Base-by-base conservation (phyloP, 2,797 vertebrate species). In the Sebastes nivosus region DNA sequence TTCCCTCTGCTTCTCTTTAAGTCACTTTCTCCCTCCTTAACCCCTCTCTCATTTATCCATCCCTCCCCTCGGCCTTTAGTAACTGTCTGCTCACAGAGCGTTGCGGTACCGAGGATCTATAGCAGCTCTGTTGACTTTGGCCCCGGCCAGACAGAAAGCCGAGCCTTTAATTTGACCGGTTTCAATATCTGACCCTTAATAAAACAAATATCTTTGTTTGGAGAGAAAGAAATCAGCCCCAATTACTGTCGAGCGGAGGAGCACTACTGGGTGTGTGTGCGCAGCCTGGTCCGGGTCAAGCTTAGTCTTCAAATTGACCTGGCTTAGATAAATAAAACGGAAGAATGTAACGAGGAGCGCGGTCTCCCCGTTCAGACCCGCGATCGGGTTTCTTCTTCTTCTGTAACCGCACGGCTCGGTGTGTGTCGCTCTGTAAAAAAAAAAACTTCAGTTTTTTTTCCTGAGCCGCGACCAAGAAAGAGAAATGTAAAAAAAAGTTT, bases 121-220 rank as follows among this genome's bases (percentile, higher is more conserved):
- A 87, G 89, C 90, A 89, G 89, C 80, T 79, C 75, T 94, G 91
- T 94, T 94, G 92, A 92, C 86, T 91, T 94, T 94, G 93, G 93
- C 90, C 69, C 24, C 3, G 1, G 20, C 63, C 87, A 83, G 82
- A 84, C 82, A 79, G 93, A 92, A 93, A 93, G 82, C 70, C 2
- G 82, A 93, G 87, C 90, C 91, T 93, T 92, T 94, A 91, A 93
- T 93, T 93, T 84, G 87, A 89, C 94, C 94, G 92, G 91, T 92
- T 95, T 95, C 90, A 94, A 95, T 95, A 94, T 95, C 93, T 94
- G 94, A 93, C 86, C 89, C 90, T 93, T 95, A 95, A 95, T 96
- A 95, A 96, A 96, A 95, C 94, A 96, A 96, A 96, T 95, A 95
- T 91, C 93, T 92, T 87, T 95, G 93, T 95, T 96, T 95, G 88